Conservation (phyloP, 1,140 invertebrate species). For the Neodiprion lecontei region DNA sequence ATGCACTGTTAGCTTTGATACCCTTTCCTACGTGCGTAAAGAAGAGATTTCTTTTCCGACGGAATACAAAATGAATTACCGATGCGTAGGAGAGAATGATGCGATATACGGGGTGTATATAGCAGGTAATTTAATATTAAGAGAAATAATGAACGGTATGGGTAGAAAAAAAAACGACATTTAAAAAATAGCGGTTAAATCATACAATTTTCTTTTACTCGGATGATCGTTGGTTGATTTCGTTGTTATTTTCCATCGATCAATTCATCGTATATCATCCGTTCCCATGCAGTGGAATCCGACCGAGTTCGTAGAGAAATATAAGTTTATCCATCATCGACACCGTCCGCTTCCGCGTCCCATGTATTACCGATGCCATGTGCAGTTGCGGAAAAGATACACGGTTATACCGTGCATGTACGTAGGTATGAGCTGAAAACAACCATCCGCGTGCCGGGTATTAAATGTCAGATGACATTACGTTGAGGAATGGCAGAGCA, state of each 20-base stretch:
- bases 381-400: background rate
- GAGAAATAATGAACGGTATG: background rate
- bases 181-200: background rate
- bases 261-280: background rate
- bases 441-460: background rate
- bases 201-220: background rate
- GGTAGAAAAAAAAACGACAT: background rate
- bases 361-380: background rate
- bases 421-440: background rate
- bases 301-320: background rate
- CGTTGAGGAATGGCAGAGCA: background rate
- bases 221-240: background rate
- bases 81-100: background rate
- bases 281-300: background rate
- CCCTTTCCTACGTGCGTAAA: constrained; percentile 26
- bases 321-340: background rate
- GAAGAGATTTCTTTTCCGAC: background rate
- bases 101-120: background rate
- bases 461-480: constrained; percentile 2
- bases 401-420: background rate
- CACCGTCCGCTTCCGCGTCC: background rate
- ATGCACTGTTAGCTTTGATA: constrained; percentile 34
- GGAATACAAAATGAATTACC: background rate
- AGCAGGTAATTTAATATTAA: background rate
- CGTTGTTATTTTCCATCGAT: background rate